Percentiles rank a stretch among this genome's conserved stretches.
These are phyloP conservation scores for Sebastiscus tertius DNA, from an alignment of 2,797 vertebrate genomes.

Conservation along the genomic window DNA sequence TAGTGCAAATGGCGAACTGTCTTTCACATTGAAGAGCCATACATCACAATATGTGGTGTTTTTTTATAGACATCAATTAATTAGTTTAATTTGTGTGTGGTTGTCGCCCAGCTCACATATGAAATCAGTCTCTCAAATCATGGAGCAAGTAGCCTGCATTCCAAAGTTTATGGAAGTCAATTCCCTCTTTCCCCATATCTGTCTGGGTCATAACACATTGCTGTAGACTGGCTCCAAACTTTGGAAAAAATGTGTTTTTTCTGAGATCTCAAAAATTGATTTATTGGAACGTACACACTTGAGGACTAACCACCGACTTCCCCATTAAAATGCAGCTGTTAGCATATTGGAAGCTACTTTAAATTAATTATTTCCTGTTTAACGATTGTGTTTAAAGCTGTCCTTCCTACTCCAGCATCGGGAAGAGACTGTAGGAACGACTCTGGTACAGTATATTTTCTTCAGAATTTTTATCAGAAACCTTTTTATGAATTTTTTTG, in stretches of 20 bases:
- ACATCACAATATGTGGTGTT: not conserved
- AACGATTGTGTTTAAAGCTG: not conserved
- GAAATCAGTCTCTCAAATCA: constrained; percentile 52
- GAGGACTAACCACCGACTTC: not conserved
- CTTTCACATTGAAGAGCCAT: constrained; percentile 2
- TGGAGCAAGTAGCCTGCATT: constrained; percentile 51
- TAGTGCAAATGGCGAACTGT: constrained; percentile 29
- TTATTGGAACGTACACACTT: constrained; percentile 13
- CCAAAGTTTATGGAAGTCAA: constrained; percentile 62
- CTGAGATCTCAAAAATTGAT: constrained; percentile 14
- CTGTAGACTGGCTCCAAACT: constrained; percentile 24
- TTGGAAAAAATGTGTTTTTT: constrained; percentile 25
- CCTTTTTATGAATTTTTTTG: not conserved
- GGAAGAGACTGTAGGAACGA: not conserved
- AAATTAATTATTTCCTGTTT: not conserved
- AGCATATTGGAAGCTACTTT: not conserved
- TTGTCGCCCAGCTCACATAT: constrained; percentile 52
- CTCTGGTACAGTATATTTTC: not conserved
- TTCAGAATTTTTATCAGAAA: not conserved
- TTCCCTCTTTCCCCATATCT: constrained; percentile 48
- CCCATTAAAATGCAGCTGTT: constrained; percentile 20
- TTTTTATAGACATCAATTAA: constrained; percentile 15
- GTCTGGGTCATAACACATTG: constrained; percentile 34
- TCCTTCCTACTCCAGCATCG: not conserved
- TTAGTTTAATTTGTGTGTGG: constrained; percentile 44